A percentile compares a stretch with the other conserved stretches of the same genome.
Conservation (phyloP, 2,797 vertebrate species). For the Kryptopterus vitreolus region DNA sequence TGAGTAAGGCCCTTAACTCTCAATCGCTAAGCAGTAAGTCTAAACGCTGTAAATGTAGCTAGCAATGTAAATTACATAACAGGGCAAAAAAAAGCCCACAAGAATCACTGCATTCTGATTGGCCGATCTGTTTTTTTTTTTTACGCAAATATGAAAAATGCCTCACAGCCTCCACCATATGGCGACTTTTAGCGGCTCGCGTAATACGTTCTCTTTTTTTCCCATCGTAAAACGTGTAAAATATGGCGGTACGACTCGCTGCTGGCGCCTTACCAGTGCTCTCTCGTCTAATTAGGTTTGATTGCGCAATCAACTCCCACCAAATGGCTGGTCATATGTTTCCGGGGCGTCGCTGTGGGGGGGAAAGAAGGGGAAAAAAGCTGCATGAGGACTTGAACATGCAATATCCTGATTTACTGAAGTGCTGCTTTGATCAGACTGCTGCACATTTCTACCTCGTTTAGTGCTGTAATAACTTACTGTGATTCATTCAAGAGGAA, state of each 20-base stretch:
- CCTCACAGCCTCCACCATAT: slow-evolving; percentile 50
- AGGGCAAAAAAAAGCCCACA: neutral
- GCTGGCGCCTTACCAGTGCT: slow-evolving; percentile 61
- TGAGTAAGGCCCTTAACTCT: too few relatives aligned
- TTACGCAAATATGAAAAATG: slow-evolving; percentile 55
- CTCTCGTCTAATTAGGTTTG: slow-evolving; percentile 67
- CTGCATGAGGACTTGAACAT: slow-evolving; percentile 32
- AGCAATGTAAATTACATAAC: neutral
- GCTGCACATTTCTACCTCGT: too few relatives aligned
- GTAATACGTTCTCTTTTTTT: slow-evolving; percentile 58
- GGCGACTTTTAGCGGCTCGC: slow-evolving; percentile 61
- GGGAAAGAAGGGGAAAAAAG: slow-evolving; percentile 48
- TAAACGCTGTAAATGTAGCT: neutral
- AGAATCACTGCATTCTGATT: neutral
- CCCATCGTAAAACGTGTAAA: slow-evolving; percentile 60
- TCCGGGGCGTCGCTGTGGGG: slow-evolving; percentile 50
- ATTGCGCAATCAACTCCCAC: slow-evolving; percentile 66
- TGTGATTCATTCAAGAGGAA: too few relatives aligned
- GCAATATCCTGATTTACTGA: neutral
- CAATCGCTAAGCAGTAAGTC: too few relatives aligned
- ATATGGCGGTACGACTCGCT: slow-evolving; percentile 54
- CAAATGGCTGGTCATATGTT: slow-evolving; percentile 59
- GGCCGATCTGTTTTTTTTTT: neutral
- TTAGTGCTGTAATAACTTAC: too few relatives aligned
- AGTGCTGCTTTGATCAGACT: too few relatives aligned